A percentile compares a stretch with the other conserved stretches of the same genome.
phyloP scores from a whole-genome alignment of 2,888 invertebrate genomes.

The Electrophaes corylata region DNA sequence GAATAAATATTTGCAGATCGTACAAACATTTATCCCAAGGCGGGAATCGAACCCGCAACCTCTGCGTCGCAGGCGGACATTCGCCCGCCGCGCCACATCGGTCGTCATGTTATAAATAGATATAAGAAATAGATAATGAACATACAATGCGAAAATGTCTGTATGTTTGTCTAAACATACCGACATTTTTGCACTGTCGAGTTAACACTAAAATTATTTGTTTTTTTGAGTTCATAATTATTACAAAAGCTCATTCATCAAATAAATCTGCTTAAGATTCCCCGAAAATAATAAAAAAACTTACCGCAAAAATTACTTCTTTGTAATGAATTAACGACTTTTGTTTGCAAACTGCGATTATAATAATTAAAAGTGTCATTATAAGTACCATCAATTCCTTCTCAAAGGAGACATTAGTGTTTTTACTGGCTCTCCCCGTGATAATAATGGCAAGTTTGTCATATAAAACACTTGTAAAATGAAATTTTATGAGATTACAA shows the following conservation, averaged over 20 bases:
- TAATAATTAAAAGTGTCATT: conserved; percentile 84
- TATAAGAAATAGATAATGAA: no score
- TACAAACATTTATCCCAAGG: no score
- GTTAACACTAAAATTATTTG: neutral
- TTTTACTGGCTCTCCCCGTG: conserved; percentile 67
- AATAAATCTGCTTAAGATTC: conserved; percentile 6
- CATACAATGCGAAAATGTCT: no score
- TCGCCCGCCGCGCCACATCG: no score
- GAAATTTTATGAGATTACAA: conserved; percentile 43
- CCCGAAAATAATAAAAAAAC: conserved; percentile 32
- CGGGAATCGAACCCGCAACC: no score
- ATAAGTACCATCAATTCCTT: conserved; percentile 78
- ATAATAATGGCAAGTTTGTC: conserved; percentile 68
- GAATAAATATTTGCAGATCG: no score
- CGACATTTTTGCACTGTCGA: no score
- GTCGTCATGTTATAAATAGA: no score
- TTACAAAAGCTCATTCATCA: conserved; percentile 10
- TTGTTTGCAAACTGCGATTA: conserved; percentile 77
- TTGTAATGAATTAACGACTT: conserved; percentile 81
- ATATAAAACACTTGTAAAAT: conserved; percentile 59
- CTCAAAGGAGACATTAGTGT: conserved; percentile 78
- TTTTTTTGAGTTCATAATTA: neutral
- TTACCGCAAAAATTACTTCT: conserved; percentile 64
- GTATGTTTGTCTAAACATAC: no score
- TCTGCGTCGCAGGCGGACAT: no score